phyloP scores from a whole-genome alignment of 1,140 invertebrate genomes.

The Drosophila ercepeae region DNA sequence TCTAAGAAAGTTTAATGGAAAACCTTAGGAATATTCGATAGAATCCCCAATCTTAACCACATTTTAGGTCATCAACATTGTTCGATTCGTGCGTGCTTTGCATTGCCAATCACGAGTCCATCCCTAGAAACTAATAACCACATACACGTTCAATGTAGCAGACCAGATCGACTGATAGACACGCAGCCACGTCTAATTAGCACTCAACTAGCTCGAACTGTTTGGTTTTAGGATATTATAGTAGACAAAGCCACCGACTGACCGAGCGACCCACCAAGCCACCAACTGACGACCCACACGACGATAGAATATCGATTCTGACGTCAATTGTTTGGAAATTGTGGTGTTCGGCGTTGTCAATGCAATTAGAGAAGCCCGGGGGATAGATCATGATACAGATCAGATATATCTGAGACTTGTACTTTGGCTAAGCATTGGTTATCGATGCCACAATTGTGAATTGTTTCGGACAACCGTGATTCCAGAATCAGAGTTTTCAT shows the following conservation, averaged over 20 bases:
- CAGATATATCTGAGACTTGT: conserved; percentile 15
- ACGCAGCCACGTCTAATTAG: conserved; percentile 75
- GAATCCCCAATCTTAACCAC: not conserved
- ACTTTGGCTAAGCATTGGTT: conserved; percentile 50
- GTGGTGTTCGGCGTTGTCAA: conserved; percentile 44
- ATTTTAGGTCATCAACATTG: not conserved
- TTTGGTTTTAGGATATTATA: conserved; percentile 15
- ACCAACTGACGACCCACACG: conserved; percentile 1
- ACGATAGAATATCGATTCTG: conserved; percentile 32
- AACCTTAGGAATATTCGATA: no score
- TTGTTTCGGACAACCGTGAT: conserved; percentile 35
- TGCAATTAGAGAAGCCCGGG: conserved; percentile 53
- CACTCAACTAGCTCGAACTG: conserved; percentile 42
- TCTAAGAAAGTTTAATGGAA: not conserved
- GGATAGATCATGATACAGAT: conserved; percentile 36
- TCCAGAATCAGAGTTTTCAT: not conserved
- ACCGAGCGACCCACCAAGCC: conserved; percentile 10
- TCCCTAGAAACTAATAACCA: conserved; percentile 33
- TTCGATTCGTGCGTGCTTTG: not conserved
- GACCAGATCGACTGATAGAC: conserved; percentile 64
- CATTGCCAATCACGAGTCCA: conserved; percentile 23
- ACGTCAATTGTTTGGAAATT: conserved; percentile 62
- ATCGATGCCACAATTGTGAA: conserved; percentile 23
- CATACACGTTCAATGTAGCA: conserved; percentile 6
- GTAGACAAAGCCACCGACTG: conserved; percentile 16